Conservation (phyloP, 1,140 invertebrate species). For the Halictus rubicundus region DNA sequence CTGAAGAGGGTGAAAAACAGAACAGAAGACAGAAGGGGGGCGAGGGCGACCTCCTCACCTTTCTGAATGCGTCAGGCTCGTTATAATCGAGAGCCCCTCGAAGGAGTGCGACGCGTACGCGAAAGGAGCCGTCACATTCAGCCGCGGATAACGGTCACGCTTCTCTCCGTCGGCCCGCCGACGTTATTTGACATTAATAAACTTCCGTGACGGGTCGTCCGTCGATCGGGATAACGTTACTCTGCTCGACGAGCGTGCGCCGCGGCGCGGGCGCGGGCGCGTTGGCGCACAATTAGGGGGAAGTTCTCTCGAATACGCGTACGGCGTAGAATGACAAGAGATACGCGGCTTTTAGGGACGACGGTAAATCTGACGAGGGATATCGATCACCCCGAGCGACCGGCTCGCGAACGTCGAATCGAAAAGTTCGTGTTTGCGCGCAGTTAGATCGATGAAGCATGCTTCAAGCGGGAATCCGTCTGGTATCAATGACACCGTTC, state of each 20-base stretch:
- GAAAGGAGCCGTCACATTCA: constrained; percentile 52
- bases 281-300: constrained; percentile 36
- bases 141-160: constrained; percentile 22
- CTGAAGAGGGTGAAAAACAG: constrained; percentile 17
- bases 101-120: constrained; percentile 7
- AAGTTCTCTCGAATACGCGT: neutral
- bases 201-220: constrained; percentile 24
- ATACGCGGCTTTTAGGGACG: constrained; percentile 44
- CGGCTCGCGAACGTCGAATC: constrained; percentile 20
- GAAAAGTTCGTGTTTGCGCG: constrained; percentile 30
- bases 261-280: neutral
- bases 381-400: constrained; percentile 35
- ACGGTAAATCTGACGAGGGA: constrained; percentile 41
- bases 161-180: constrained; percentile 39
- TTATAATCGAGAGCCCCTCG: constrained; percentile 57
- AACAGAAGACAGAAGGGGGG: neutral
- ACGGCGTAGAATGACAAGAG: constrained; percentile 26
- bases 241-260: constrained; percentile 19
- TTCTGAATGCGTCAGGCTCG: constrained; percentile 53
- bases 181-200: constrained; percentile 60
- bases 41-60: constrained; percentile 34
- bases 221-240: constrained; percentile 21
- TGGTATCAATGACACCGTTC: neutral
- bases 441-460: constrained; percentile 19
- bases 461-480: neutral